Evolutionary conservation across 2,113 vertebrate species (phyloP).

Genomic region (Chaetops frenatus): DNA sequence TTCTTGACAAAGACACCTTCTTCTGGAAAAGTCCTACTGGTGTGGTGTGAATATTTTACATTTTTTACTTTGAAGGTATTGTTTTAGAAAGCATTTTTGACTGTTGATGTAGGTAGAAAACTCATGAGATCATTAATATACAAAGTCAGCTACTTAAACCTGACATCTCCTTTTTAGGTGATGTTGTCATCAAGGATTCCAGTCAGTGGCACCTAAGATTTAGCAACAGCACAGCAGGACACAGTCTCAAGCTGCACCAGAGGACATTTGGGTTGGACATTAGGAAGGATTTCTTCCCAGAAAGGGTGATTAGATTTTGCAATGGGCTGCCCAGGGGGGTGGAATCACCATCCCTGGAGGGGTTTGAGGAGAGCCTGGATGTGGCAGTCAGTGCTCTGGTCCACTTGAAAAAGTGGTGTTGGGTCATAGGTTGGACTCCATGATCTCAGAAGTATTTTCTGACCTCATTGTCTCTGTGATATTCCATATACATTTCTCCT

Average conservation of each 20-base stretch:
- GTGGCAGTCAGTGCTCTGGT: background rate
- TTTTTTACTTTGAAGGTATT: background rate
- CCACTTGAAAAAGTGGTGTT: background rate
- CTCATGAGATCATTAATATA: background rate
- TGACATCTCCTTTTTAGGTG: background rate
- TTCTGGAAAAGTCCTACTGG: background rate
- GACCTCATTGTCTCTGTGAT: background rate
- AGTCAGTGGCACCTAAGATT: background rate
- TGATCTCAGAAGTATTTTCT: background rate
- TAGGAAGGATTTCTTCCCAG: background rate
- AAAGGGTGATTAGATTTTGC: background rate
- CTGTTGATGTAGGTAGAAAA: background rate
- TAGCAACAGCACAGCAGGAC: background rate
- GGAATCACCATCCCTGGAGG: background rate
- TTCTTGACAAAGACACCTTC: background rate
- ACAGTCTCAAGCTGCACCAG: background rate
- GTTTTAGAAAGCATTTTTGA: background rate
- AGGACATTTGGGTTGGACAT: background rate
- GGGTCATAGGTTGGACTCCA: background rate
- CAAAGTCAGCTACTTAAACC: background rate
- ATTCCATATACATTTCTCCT: fast-evolving
- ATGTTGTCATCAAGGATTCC: background rate
- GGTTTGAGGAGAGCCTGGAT: background rate
- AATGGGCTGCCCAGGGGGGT: no score
- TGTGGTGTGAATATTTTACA: background rate